Evolutionary conservation across 2,888 invertebrate genomes (phyloP), one percentile per base, ranked within the genome.

Genomic region (Clunio marinus): DNA sequence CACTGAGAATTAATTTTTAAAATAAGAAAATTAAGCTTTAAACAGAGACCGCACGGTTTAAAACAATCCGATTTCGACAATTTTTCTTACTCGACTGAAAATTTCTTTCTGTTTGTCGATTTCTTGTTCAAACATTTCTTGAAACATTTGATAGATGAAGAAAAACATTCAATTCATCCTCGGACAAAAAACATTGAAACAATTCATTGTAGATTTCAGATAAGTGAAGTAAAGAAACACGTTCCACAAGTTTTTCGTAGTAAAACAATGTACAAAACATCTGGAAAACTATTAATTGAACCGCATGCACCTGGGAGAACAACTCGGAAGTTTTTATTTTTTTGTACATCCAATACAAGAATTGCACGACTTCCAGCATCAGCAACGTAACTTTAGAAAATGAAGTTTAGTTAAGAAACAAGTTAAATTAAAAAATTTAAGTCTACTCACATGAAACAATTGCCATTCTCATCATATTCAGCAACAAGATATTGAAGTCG

Each of bases 221-320:
- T 84, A 86, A 17, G 83, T 83, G 75, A 86, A 84, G 75, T 81
- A 84, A 8, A 86, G 74, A 2, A 82, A n/a, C n/a, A 74, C 25
- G 80, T 79, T 10, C 82, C 83, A 68, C 80, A 79, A 1, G 78
- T 75, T 73, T 82, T 83, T 20, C 80, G 76, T 0, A 83, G 78
- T 17, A 86, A 73, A 0, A 80, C 80, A 68, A 85, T 77, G 72
- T 86, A 86, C 1, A 86, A 79, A 1, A 86, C 86, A 74, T 86
- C 85, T 68, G 78, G 80, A 10, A 77, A 76, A 1, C 74, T 70
- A 20, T 74, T 73, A 1, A 75, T 75, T 4, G 77, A 75, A 0
- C 80, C 78, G 1, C 81, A 80, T 3, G 81, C 81, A 70, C 78
- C 76, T 0, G 86, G 86, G 32, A 86, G 75, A 2, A 84, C 81